These are phyloP conservation scores for Muscicapa striata DNA, from an alignment of 2,797 vertebrate genomes.

Conservation along the genomic window DNA sequence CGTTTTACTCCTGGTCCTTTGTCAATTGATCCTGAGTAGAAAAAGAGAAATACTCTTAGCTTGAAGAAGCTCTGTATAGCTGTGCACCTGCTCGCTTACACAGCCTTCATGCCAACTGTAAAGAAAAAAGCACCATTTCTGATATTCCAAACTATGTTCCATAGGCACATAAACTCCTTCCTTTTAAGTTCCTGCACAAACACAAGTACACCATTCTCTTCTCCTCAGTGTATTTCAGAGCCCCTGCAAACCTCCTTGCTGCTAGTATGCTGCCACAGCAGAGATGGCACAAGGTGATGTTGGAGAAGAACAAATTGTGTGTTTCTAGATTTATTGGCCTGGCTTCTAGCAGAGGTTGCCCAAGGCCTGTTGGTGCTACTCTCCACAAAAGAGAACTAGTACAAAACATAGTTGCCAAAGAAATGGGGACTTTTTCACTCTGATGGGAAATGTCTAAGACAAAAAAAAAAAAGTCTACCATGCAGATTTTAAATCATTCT, in stretches of 20 bases:
- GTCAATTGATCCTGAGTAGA: slow-evolving; percentile 78
- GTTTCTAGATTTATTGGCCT: neutral
- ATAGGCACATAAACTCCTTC: neutral
- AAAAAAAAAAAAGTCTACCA: slow-evolving; percentile 4
- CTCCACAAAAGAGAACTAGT: neutral
- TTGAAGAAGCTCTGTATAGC: neutral
- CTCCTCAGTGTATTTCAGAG: neutral
- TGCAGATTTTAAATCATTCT: neutral
- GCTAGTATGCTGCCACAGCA: neutral
- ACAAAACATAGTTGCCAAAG: neutral
- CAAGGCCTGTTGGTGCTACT: neutral
- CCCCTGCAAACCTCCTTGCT: neutral
- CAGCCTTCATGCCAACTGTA: neutral
- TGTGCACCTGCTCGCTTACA: neutral
- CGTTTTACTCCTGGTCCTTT: slow-evolving; percentile 91
- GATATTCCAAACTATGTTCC: neutral
- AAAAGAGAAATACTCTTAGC: slow-evolving; percentile 33
- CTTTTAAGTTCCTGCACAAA: neutral
- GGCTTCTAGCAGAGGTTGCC: slow-evolving; percentile 4
- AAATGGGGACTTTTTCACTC: neutral
- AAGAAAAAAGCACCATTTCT: neutral
- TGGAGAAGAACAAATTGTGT: neutral
- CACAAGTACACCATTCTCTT: neutral
- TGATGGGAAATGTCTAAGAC: neutral
- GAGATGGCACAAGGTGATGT: neutral